Conservation (phyloP, 2,888 invertebrate species). For the Yponomeuta cagnagella region DNA sequence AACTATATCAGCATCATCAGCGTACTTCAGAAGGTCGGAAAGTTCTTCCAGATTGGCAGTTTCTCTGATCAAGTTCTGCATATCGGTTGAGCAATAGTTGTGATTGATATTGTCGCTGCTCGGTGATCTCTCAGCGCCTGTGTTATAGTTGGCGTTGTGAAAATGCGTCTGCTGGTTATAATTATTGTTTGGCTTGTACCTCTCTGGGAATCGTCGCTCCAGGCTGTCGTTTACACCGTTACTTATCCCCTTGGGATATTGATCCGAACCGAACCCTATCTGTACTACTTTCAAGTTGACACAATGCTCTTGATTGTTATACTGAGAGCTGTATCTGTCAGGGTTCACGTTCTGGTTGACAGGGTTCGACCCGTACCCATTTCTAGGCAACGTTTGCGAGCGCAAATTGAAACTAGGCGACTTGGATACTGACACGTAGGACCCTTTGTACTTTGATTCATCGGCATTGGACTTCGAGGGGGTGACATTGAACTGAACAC, state of each 20-base stretch:
- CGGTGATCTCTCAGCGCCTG: constrained; percentile 56
- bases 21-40: constrained; percentile 82
- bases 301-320: constrained; percentile 71
- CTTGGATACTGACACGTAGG: constrained; percentile 55
- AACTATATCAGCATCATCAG: constrained; percentile 82
- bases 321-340: constrained; percentile 70
- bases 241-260: constrained; percentile 73
- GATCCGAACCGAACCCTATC: constrained; percentile 77
- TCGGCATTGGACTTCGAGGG: constrained; percentile 64
- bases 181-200: constrained; percentile 61
- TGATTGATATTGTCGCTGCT: constrained; percentile 67
- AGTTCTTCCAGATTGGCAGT: constrained; percentile 82
- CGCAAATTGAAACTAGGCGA: constrained; percentile 71
- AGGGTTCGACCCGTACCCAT: constrained; percentile 71
- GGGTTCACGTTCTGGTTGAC: constrained; percentile 62
- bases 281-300: constrained; percentile 77
- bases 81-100: constrained; percentile 60
- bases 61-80: constrained; percentile 66
- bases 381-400: constrained; percentile 84
- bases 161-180: constrained; percentile 57
- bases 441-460: constrained; percentile 60
- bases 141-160: constrained; percentile 58
- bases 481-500: constrained; percentile 70
- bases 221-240: constrained; percentile 64
- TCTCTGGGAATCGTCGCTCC: constrained; percentile 68